Evolutionary conservation across 2,113 vertebrate species (phyloP).

Genomic region (Anoplopoma fimbria): DNA sequence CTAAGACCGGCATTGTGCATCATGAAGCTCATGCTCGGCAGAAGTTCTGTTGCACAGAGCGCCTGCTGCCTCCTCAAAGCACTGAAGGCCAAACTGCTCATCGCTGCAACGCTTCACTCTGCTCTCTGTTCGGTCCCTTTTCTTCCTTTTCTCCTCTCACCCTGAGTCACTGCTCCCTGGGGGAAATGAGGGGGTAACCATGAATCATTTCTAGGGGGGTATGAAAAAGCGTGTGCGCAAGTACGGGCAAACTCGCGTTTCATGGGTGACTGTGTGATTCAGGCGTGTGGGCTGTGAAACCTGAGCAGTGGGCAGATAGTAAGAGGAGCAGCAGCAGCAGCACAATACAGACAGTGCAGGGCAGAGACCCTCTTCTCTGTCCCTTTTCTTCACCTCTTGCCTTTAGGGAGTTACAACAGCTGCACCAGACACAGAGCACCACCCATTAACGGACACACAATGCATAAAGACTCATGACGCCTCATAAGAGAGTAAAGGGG

Average conservation of each 20-base stretch:
- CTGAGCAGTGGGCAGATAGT: constrained; percentile 71
- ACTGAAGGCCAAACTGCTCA: constrained; percentile 79
- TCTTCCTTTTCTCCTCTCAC: constrained; percentile 69
- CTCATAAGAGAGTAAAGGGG: not conserved
- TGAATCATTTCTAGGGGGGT: constrained; percentile 74
- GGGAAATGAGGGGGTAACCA: constrained; percentile 69
- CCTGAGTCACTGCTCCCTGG: constrained; percentile 76
- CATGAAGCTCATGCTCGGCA: constrained; percentile 65
- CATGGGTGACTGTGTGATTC: constrained; percentile 71
- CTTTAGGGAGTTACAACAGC: constrained; percentile 68
- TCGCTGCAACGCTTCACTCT: constrained; percentile 45
- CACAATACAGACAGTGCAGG: constrained; percentile 38
- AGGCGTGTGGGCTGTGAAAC: constrained; percentile 80
- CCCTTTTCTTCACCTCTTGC: constrained; percentile 51
- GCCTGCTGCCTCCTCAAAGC: constrained; percentile 73
- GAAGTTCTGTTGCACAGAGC: constrained; percentile 53
- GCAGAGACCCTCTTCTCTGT: constrained; percentile 52
- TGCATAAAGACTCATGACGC: constrained; percentile 20
- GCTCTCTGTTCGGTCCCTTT: constrained; percentile 53
- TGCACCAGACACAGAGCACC: constrained; percentile 56
- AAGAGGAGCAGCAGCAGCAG: constrained; percentile 53
- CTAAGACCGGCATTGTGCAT: constrained; percentile 68
- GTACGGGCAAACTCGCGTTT: constrained; percentile 19
- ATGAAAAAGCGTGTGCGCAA: constrained; percentile 45
- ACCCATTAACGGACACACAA: constrained; percentile 28